Percentiles rank a stretch among this genome's conserved stretches.
Conservation (phyloP, 2,113 vertebrate genomes). For the Psittacula cyanocephala region DNA sequence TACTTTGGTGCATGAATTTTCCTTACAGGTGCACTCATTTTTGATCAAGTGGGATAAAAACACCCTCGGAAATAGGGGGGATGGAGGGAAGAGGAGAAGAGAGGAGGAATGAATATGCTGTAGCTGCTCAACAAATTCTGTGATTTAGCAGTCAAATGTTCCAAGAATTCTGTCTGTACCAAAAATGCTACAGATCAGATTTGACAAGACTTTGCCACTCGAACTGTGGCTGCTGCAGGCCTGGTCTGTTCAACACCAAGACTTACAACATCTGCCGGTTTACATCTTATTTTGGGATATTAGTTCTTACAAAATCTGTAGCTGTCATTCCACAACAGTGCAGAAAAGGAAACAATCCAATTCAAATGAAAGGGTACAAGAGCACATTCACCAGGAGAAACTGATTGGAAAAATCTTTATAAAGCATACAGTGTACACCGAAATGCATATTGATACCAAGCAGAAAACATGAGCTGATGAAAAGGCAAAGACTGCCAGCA, state of each 20-base stretch:
- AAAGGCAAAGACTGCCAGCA: neutral
- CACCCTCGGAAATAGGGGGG: neutral
- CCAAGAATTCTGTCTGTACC: neutral
- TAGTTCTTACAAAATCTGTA: neutral
- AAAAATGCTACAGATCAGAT: neutral
- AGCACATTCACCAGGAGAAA: neutral
- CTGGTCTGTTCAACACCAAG: neutral
- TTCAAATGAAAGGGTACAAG: neutral
- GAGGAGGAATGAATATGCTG: neutral
- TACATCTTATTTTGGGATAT: neutral
- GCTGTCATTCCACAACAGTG: neutral
- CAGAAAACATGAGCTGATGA: neutral
- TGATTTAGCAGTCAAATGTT: neutral
- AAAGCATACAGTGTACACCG: neutral
- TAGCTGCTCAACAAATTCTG: neutral
- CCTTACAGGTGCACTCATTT: neutral
- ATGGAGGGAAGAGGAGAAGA: neutral
- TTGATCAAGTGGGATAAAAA: neutral
- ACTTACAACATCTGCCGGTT: neutral
- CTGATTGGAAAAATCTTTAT: neutral
- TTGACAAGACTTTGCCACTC: neutral
- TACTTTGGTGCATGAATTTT: neutral
- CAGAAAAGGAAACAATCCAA: neutral
- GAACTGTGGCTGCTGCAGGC: neutral
- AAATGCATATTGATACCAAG: accelerated